Evolutionary conservation across 2,113 vertebrate species (phyloP).

Genomic region (Chloebia gouldiae): DNA sequence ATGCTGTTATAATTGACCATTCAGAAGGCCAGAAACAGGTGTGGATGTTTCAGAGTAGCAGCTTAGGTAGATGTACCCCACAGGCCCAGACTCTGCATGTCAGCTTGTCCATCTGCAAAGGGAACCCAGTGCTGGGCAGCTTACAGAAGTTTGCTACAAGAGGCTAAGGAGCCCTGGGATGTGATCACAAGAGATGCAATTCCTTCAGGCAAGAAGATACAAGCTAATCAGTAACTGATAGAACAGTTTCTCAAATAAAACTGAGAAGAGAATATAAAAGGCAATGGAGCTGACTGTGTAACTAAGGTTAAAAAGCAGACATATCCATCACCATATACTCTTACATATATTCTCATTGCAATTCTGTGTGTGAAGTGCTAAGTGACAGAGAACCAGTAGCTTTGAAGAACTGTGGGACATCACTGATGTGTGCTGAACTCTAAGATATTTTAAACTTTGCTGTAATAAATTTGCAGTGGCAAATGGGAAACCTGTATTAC

Average conservation of each 20-base stretch:
- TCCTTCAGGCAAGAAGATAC: neutral
- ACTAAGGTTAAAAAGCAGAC: neutral
- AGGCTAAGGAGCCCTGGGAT: neutral
- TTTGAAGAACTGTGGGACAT: neutral
- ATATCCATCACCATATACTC: neutral
- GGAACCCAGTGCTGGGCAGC: neutral
- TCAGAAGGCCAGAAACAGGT: neutral
- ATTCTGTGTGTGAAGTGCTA: neutral
- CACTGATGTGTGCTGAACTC: neutral
- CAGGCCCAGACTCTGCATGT: neutral
- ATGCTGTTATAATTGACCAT: neutral
- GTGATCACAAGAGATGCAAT: neutral
- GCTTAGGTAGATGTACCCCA: neutral
- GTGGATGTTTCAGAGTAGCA: neutral
- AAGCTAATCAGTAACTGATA: neutral
- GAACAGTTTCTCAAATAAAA: neutral
- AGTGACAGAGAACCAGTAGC: neutral
- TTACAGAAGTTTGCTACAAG: neutral
- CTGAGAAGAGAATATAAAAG: neutral
- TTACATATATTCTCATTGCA: neutral
- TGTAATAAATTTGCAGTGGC: neutral
- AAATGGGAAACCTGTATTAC: neutral
- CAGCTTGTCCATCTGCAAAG: neutral
- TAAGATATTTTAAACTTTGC: neutral
- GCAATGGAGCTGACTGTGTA: neutral